Base-by-base conservation (phyloP, 1,140 invertebrate species). In the Anastatus disparis region DNA sequence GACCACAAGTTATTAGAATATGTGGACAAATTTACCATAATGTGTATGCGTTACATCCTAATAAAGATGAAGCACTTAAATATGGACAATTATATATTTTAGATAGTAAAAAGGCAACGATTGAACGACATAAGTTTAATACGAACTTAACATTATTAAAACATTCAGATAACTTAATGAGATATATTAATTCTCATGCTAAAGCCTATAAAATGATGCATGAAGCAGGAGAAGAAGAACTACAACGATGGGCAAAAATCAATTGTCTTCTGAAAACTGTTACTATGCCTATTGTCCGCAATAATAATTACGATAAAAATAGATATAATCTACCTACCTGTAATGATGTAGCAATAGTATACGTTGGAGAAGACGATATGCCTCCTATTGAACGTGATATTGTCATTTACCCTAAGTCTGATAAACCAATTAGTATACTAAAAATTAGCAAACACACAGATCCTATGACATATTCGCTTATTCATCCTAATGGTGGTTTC, bases 301-400 rank as follows among this genome's bases (percentile, higher is more conserved):
- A 52, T 24, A 7, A 52, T 22, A 52, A 24, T n/a, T 22, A 22
- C 22, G 58, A 62, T 44, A 38, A 42, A 22, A 62, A 44, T 40
- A 62, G 58, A 62, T 62, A 42, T 24, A 62, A 62, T 22, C 6
- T 2, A n/a, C 2, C 13, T n/a, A n/a, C 26, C 6, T 38, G 31
- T 22, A 44, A 44, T 44, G 38, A 62, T 24, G 17, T 44, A 17
- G 58, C 58, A 6, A 40, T 62, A 15, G 38, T 62, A 24, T 62
- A 44, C 31, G 15, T 44, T 10, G 58, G 17, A 44, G 9, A 17
- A 24, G 20, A 44, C 44, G 58, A 38, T 42, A 4, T 12, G 22
- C 24, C 40, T 42, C 38, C 58, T 8, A 40, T 20, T 29, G 38
- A 62, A 44, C 38, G 38, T 6, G 58, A 87, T 84, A 42, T 88